Conservation (phyloP, 2,797 vertebrate genomes). For the Brachyalestes nurse region DNA sequence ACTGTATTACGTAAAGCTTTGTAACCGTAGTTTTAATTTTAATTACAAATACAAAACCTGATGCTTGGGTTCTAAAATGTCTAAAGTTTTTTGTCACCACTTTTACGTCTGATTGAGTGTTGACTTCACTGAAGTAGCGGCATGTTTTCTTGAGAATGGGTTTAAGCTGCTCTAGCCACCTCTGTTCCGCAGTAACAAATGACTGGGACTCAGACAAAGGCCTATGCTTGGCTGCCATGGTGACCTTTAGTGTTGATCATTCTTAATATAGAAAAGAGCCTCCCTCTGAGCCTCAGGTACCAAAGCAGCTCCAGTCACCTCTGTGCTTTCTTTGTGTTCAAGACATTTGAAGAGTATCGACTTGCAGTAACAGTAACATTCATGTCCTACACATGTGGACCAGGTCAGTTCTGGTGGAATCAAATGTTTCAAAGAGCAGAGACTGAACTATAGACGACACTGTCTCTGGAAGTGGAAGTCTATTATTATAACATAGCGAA, state of each 20-base stretch:
- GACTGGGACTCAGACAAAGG: slow-evolving; percentile 33
- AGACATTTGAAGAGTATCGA: background rate
- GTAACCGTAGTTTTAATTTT: no score
- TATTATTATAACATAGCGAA: background rate
- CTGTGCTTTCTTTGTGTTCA: slow-evolving; percentile 21
- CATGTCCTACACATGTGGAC: background rate
- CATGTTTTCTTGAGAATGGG: background rate
- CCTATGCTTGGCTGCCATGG: slow-evolving; percentile 36
- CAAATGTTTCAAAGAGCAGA: slow-evolving; percentile 17
- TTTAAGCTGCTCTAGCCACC: background rate
- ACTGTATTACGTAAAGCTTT: no score
- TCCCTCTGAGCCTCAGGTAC: slow-evolving; percentile 4
- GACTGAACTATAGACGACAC: background rate
- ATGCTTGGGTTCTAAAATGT: no score
- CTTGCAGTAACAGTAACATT: background rate
- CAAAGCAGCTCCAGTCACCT: slow-evolving; percentile 9
- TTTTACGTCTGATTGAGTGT: background rate
- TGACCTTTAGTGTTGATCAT: slow-evolving; percentile 18
- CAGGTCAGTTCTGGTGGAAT: background rate
- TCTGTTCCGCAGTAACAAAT: slow-evolving; percentile 6
- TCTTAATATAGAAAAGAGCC: slow-evolving; percentile 18
- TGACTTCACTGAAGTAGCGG: background rate
- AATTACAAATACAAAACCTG: no score
- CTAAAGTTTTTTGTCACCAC: background rate
- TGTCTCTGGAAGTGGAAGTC: slow-evolving; percentile 8